Percentiles rank a stretch among this genome's conserved stretches.
These are phyloP conservation scores for Pedetes capensis DNA, from an alignment of 2,113 vertebrate species.

Conservation along the genomic window DNA sequence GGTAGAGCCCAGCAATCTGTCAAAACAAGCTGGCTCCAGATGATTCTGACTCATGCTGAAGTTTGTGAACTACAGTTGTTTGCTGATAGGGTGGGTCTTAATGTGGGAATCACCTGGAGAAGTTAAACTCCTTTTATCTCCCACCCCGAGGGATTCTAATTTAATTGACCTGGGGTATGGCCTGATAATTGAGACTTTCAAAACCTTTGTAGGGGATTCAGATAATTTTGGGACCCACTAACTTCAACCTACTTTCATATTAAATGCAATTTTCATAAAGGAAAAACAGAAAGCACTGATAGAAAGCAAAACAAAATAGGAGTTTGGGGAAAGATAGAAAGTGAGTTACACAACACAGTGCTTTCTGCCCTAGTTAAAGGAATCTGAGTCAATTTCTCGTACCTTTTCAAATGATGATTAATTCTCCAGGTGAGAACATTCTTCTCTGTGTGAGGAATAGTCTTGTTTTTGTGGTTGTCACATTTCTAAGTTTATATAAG, in stretches of 20 bases:
- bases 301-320: neutral
- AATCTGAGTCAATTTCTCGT: slow-evolving; percentile 1
- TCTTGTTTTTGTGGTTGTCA: slow-evolving; percentile 31
- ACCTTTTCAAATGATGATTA: slow-evolving; percentile 52
- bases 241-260: neutral
- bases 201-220: neutral
- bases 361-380: neutral
- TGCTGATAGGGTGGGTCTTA: neutral
- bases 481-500: slow-evolving; percentile 36
- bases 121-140: neutral
- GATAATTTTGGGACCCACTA: neutral
- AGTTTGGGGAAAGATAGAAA: slow-evolving; percentile 23
- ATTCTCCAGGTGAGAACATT: slow-evolving; percentile 54
- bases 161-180: neutral
- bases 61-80: neutral
- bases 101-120: neutral
- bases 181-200: neutral
- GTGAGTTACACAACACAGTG: neutral
- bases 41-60: neutral
- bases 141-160: neutral
- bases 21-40: neutral
- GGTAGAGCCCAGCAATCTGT: neutral
- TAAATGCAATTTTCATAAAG: neutral
- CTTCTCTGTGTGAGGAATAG: neutral
- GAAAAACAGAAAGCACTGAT: neutral